Evolutionary conservation across 2,888 invertebrate genomes (phyloP).

Genomic region (Miltochrista miniata): DNA sequence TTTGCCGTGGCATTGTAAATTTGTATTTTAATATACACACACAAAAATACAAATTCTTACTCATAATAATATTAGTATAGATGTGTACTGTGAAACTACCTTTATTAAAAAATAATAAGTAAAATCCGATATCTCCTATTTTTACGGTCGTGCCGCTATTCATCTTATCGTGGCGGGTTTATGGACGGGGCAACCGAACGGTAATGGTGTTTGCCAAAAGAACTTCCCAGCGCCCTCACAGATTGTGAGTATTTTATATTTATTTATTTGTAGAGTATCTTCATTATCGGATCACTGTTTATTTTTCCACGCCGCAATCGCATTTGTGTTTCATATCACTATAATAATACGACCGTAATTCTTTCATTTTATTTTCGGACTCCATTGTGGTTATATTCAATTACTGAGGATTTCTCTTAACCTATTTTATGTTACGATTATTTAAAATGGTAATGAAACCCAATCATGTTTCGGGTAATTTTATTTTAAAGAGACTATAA

Average conservation of each 20-base stretch:
- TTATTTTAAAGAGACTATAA: slow-evolving; percentile 13
- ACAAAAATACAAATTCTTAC: too few relatives aligned
- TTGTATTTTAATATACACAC: too few relatives aligned
- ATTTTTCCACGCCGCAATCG: slow-evolving; percentile 27
- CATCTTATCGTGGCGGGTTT: slow-evolving; percentile 69
- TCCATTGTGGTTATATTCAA: slow-evolving; percentile 35
- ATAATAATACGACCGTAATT: slow-evolving; percentile 28
- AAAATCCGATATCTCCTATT: slow-evolving; percentile 57
- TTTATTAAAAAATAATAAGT: slow-evolving; percentile 36
- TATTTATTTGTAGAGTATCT: slow-evolving; percentile 56
- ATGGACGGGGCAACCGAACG: slow-evolving; percentile 42
- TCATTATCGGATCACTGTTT: slow-evolving; percentile 46
- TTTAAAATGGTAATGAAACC: slow-evolving; percentile 31
- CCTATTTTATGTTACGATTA: slow-evolving; percentile 27
- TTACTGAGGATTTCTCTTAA: slow-evolving; percentile 33
- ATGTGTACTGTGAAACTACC: background rate
- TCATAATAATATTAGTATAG: too few relatives aligned
- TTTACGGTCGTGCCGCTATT: slow-evolving; percentile 58
- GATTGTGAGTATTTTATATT: slow-evolving; percentile 46
- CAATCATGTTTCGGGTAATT: slow-evolving; percentile 19
- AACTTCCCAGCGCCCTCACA: slow-evolving; percentile 36
- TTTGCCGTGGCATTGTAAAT: too few relatives aligned
- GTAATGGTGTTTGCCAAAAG: slow-evolving; percentile 66
- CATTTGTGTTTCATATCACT: slow-evolving; percentile 41
- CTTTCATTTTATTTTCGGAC: slow-evolving; percentile 25